phyloP scores from a whole-genome alignment of 37 sponge, comb jelly and placozoan species.

The Aplysina aerophoba region DNA sequence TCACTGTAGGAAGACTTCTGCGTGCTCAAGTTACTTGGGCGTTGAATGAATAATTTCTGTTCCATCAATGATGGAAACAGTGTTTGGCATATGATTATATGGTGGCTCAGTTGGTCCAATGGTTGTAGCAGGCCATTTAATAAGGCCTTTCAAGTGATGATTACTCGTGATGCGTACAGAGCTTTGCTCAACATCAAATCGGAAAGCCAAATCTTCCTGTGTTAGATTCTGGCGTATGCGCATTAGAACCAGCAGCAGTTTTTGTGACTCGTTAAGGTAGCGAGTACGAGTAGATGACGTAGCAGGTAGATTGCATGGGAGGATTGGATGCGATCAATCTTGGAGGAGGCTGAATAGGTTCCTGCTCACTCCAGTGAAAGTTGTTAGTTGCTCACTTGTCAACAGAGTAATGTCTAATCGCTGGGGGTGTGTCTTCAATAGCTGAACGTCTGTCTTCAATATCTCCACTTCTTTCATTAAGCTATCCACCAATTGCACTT shows the following conservation, averaged over 20 bases:
- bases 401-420: no score
- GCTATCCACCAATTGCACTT: no score
- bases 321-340: neutral
- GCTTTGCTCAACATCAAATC: slow-evolving; percentile 5
- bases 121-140: neutral
- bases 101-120: slow-evolving; percentile 22
- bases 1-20: slow-evolving; percentile 15
- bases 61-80: slow-evolving; percentile 20
- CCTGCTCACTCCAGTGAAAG: no score
- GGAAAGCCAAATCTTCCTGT: slow-evolving; percentile 15
- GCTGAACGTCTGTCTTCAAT: no score
- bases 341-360: neutral
- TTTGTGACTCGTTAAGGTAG: slow-evolving; percentile 1
- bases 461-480: no score
- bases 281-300: neutral
- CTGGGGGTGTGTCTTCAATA: no score
- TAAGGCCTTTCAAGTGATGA: neutral
- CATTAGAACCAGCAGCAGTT: neutral
- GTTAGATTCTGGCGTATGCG: neutral
- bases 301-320: neutral
- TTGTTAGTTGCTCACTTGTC: no score
- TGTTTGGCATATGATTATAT: slow-evolving; percentile 19
- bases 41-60: slow-evolving; percentile 19
- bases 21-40: neutral
- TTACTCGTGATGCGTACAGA: neutral